A percentile compares a stretch with the other conserved stretches of the same genome.
Conservation (phyloP, 2,888 invertebrate genomes). For the Sarcophaga carnaria region DNA sequence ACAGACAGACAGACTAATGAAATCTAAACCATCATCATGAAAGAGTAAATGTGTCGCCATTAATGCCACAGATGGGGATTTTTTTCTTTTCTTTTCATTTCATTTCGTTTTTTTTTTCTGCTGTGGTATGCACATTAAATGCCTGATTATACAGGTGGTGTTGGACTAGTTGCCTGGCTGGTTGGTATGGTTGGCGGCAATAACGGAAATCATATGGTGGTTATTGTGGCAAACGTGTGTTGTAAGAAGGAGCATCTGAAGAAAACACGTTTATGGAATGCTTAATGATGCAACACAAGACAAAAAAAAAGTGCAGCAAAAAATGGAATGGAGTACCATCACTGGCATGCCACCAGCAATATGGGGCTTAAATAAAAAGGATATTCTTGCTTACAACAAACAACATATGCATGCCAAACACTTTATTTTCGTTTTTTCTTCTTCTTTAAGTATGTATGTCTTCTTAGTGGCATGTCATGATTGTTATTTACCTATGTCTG, state of each 20-base stretch:
- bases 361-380: conserved; percentile 47
- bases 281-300: conserved; percentile 58
- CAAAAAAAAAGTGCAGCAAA: conserved; percentile 28
- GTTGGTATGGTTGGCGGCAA: conserved; percentile 25
- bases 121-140: background rate
- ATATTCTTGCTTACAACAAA: conserved; percentile 23
- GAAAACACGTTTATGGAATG: conserved; percentile 68
- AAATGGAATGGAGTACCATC: background rate
- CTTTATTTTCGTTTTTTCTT: background rate
- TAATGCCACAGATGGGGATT: conserved; percentile 10
- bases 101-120: background rate
- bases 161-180: background rate
- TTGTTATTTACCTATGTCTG: background rate
- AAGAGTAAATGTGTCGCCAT: background rate
- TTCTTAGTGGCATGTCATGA: background rate
- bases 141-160: conserved; percentile 37
- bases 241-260: conserved; percentile 22
- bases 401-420: background rate
- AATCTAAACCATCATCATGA: conserved; percentile 6
- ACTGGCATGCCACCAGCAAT: background rate
- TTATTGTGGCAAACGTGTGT: conserved; percentile 34
- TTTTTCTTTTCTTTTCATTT: background rate
- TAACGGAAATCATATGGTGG: conserved; percentile 67
- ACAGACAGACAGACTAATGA: background rate
- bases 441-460: too few relatives aligned